Conservation (phyloP, 1,140 invertebrate genomes). For the Myzus persicae region DNA sequence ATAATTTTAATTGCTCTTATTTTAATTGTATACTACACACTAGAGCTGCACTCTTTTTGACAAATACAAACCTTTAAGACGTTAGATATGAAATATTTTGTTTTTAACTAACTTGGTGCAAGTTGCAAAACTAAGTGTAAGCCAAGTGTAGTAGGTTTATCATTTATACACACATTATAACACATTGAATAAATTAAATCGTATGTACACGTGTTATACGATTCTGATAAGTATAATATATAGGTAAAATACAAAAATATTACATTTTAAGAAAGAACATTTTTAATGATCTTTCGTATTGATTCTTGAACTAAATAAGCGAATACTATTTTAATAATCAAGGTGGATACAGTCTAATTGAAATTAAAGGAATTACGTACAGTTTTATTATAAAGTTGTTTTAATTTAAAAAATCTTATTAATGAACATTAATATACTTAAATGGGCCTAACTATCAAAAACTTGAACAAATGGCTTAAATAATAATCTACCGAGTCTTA, state of each 20-base stretch:
- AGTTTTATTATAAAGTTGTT: background rate
- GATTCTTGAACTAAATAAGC: background rate
- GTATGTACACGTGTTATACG: background rate
- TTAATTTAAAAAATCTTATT: conserved; percentile 3
- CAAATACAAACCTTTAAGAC: background rate
- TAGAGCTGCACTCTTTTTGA: background rate
- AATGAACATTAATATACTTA: background rate
- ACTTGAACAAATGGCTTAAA: background rate
- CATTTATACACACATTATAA: background rate
- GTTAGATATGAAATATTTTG: background rate
- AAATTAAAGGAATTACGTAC: background rate
- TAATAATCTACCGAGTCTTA: background rate
- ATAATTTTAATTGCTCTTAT: background rate
- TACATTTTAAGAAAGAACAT: background rate
- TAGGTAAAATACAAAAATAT: background rate
- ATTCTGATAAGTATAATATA: background rate
- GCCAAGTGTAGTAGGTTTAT: background rate
- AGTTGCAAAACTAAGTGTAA: background rate
- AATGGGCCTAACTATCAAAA: background rate
- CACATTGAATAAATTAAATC: background rate
- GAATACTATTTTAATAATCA: background rate
- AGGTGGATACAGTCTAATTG: background rate
- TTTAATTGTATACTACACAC: background rate
- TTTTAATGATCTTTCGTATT: conserved; percentile 12
- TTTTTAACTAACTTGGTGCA: background rate